Percentiles rank a stretch among this genome's conserved stretches.
Conservation (phyloP, 2,113 vertebrate genomes). For the Candoia aspera region DNA sequence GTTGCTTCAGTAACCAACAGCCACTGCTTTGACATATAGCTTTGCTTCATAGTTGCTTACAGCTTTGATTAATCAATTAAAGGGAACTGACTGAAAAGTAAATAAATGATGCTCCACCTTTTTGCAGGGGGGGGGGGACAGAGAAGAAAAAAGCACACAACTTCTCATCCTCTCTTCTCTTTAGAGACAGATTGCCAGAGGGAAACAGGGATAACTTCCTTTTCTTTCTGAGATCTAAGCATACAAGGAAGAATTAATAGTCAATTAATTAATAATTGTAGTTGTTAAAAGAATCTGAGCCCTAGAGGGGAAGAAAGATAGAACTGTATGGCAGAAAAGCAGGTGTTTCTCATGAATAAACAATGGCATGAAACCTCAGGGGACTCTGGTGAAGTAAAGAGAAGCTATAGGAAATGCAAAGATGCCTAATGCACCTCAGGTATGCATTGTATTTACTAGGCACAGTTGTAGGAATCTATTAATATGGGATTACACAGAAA, state of each 20-base stretch:
- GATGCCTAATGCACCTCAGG: constrained; percentile 19
- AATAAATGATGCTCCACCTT: constrained; percentile 12
- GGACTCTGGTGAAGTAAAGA: constrained; percentile 19
- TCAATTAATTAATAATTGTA: constrained; percentile 52
- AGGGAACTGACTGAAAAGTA: constrained; percentile 34
- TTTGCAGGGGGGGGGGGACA: neutral
- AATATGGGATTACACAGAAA: too few species aligned
- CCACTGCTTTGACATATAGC: neutral
- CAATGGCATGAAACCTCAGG: neutral
- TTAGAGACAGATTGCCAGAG: constrained; percentile 1
- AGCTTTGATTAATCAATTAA: neutral
- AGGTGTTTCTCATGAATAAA: constrained; percentile 32
- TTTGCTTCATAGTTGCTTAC: neutral
- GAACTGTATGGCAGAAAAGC: neutral
- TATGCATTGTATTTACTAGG: neutral
- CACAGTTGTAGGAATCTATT: neutral
- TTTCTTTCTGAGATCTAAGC: constrained; percentile 37
- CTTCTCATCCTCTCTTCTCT: constrained; percentile 17
- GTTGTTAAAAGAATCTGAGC: constrained; percentile 48
- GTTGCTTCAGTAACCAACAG: neutral
- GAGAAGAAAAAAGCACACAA: constrained; percentile 43
- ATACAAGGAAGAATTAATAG: constrained; percentile 60
- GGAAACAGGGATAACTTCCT: constrained; percentile 31
- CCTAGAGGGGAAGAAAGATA: neutral
- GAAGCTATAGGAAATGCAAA: constrained; percentile 1